Base-by-base conservation (phyloP, 92 coral and sea anemone genomes). In the Epizoanthus illoricatus region DNA sequence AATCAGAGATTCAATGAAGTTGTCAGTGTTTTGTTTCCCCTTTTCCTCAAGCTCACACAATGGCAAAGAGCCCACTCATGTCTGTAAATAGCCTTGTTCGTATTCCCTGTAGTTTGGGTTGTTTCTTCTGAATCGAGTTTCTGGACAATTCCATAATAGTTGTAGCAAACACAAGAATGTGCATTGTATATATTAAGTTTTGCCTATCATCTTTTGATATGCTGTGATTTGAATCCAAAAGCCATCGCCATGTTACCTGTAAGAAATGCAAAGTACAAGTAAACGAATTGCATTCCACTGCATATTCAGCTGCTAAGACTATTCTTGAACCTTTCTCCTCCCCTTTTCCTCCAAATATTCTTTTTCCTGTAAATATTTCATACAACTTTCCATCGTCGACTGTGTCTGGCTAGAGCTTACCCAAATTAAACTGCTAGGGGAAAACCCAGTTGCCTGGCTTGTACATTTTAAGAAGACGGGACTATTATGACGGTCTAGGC, bases 21-120 rank as follows among this genome's bases (percentile, higher is more conserved):
- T 88, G 56, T 91, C 89, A 4, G 91, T 90, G 28, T 90, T n/a
- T n/a, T 88, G 75, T 90, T 90, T 19, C 91, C 94, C 20, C 89
- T 74, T 76, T 89, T 88, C 59, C 68, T 64, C 42, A 90, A 60
- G 3, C 72, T 57, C 15, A 45, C 84, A 17, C 60, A 60, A 73
- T 76, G 81, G 18, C 66, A 64, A 49, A 87, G 75, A 28, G 89
- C 88, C 84, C 88, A 87, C 56, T 87, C 75, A 21, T 69, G 88
- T 62, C 93, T 87, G 39, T 62, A 73, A 4, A 87, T 15, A 19
- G 85, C 84, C 15, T 78, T 83, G 12, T 74, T 64, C n/a, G 60
- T 90, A 87, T 20, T 84, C 67, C 19, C 64, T 71, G 73, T 76
- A 87, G 4, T 73, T 69, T 15, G 36, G 36, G 36, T 54, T 28